Evolutionary conservation across 2,888 invertebrate species (phyloP).

Genomic region (Pterostichus niger): DNA sequence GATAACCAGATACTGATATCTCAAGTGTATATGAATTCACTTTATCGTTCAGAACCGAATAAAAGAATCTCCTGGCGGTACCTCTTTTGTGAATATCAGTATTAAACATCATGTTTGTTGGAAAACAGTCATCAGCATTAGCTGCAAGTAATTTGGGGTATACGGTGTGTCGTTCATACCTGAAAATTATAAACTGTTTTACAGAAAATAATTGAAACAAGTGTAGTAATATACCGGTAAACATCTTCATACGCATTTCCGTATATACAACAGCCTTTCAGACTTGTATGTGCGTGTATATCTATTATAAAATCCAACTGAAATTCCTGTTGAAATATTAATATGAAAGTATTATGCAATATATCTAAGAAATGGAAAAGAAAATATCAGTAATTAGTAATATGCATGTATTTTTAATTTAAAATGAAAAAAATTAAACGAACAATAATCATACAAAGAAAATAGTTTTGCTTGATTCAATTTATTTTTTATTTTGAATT

Average conservation of each 20-base stretch:
- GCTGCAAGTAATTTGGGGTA: conserved; percentile 94
- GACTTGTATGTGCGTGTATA: conserved; percentile 94
- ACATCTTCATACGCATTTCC: conserved; percentile 97
- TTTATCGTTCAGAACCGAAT: conserved; percentile 86
- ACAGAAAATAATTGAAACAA: conserved; percentile 8
- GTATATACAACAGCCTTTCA: conserved; percentile 95
- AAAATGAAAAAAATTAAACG: no score
- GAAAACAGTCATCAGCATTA: conserved; percentile 93
- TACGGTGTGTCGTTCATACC: conserved; percentile 96
- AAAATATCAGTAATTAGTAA: no score
- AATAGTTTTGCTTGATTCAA: no score
- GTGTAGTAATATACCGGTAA: conserved; percentile 81
- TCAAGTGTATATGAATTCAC: conserved; percentile 94
- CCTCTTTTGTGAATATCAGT: conserved; percentile 92
- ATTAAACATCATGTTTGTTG: conserved; percentile 94
- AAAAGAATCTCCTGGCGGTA: conserved; percentile 91
- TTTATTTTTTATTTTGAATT: no score
- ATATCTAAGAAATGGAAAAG: conserved; percentile 56
- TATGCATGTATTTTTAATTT: no score
- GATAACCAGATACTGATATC: conserved; percentile 95
- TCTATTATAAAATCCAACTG: conserved; percentile 97
- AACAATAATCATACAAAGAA: no score
- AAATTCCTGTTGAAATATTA: conserved; percentile 72
- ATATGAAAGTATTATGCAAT: conserved; percentile 39
- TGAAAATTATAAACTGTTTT: conserved; percentile 74